Evolutionary conservation across 2,113 vertebrate species (phyloP), one percentile per base, ranked within the genome.

Genomic region (Nettapus auritus): DNA sequence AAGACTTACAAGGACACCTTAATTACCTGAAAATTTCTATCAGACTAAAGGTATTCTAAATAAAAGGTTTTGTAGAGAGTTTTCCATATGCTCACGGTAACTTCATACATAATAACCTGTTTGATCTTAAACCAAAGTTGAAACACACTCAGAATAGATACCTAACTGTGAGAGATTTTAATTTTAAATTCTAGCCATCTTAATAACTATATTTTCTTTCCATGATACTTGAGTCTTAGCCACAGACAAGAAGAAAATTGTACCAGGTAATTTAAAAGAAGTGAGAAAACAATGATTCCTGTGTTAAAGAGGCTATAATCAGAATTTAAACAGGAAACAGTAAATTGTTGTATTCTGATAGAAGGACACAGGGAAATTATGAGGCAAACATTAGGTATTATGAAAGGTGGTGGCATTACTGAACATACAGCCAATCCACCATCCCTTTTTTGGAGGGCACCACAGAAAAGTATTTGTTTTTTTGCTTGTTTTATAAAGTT

Each of bases 161-260:
- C 22, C 21, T 73, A 93, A 57, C 34, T 4, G 74, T 50, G 6
- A 53, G 34, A 71, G 34, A 80, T 70, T 86, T 94, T 78, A 83
- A 76, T 93, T 95, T 90, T 80, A 82, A 84, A 64, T 91, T 93
- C 86, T 84, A 94, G 74, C 28, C 31, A 52, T 78, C 69, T 64
- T 92, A 95, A 95, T 95, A 92, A 89, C 73, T 75, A 5, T 81
- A 60, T 87, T 82, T 96, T 93, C 42, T 31, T 94, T 94, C 60
- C 52, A 38, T 52, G 82, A 64, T 52, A 81, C n/a, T 88, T 81
- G 36, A 75, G 40, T 59, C 31, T 77, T 86, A 77, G 46, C 52
- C 40, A 68, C 23, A 74, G 70, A 42, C 12, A 66, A 79, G 74
- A 85, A 82, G 9, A 79, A 89, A 82, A 81, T 67, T 76, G 63